Percentiles rank a stretch among this genome's conserved stretches.
These are phyloP conservation scores for Drosophila santomea DNA, from an alignment of 1,140 invertebrate species.

Conservation along the genomic window DNA sequence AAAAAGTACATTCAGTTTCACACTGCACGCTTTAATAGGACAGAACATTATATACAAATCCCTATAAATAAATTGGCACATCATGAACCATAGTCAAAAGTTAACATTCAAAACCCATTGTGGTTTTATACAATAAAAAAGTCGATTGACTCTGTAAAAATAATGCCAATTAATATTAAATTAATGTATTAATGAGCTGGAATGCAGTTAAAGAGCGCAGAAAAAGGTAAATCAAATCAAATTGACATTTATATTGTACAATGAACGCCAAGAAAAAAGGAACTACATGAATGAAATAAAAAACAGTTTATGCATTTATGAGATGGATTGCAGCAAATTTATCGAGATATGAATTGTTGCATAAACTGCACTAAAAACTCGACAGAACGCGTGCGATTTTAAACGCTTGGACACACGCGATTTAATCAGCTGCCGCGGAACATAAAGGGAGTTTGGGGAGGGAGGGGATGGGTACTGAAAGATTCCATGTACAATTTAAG, in stretches of 20 bases:
- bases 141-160: no score
- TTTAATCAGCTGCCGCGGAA: neutral
- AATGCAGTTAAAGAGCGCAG: neutral
- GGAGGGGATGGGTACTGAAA: neutral
- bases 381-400: slow-evolving; percentile 9
- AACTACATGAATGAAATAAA: neutral
- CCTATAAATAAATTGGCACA: no score
- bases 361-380: slow-evolving; percentile 11
- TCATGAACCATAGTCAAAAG: neutral
- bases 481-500: slow-evolving; percentile 45
- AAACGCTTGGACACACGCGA: slow-evolving; percentile 11
- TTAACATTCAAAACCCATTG: neutral
- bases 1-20: neutral
- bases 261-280: neutral
- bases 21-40: neutral
- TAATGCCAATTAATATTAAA: neutral
- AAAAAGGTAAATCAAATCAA: neutral
- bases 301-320: neutral
- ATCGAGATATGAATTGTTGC: slow-evolving; percentile 1
- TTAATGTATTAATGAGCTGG: neutral
- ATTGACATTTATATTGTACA: neutral
- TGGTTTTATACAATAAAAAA: no score
- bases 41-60: neutral
- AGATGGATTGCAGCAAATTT: slow-evolving; percentile 5
- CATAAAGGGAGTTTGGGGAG: no score